Conservation (phyloP, 92 coral and sea anemone genomes). For the Parazoanthus atlanticus region DNA sequence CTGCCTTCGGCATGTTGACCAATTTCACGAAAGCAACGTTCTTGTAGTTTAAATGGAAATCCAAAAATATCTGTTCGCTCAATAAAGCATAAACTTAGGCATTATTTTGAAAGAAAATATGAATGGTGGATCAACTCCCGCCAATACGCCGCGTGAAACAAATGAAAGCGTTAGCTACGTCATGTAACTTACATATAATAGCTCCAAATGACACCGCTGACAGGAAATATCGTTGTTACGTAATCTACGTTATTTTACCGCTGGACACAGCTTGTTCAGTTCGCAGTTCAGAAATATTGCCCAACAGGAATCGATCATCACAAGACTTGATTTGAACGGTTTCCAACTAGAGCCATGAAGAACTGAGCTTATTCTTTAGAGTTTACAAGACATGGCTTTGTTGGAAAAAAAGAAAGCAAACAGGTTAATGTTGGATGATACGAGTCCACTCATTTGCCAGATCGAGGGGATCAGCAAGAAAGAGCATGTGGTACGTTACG, state of each 20-base stretch:
- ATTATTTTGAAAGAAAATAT: background rate
- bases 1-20: slow-evolving; percentile 77
- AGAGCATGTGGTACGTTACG: slow-evolving; percentile 82
- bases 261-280: background rate
- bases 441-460: slow-evolving; percentile 80
- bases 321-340: slow-evolving; percentile 5
- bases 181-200: background rate
- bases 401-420: slow-evolving; percentile 56
- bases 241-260: background rate
- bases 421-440: slow-evolving; percentile 69
- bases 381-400: slow-evolving; percentile 61
- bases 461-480: slow-evolving; percentile 92
- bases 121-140: background rate
- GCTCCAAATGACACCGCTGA: background rate
- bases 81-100: background rate
- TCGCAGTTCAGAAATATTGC: background rate
- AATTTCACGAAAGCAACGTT: background rate
- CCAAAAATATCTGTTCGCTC: background rate
- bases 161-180: background rate
- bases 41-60: background rate
- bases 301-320: background rate
- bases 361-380: slow-evolving; percentile 9
- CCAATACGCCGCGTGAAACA: background rate
- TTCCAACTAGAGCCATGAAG: background rate
- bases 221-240: background rate